Conservation (phyloP, 2,113 vertebrate species). For the Burhinus bistriatus region DNA sequence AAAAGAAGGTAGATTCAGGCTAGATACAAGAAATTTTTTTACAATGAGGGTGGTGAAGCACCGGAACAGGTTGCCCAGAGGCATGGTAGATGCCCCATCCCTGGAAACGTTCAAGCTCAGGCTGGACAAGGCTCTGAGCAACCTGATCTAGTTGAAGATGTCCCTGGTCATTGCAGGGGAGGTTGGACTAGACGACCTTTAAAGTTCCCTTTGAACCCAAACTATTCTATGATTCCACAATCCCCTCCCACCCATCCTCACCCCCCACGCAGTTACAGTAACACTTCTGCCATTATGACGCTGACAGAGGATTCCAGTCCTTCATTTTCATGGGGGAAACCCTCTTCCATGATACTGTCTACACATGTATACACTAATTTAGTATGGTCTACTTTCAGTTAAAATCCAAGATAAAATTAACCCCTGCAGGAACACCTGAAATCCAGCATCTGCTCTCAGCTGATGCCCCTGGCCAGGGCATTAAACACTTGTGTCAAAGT, state of each 20-base stretch:
- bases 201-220: neutral
- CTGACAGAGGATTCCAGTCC: neutral
- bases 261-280: neutral
- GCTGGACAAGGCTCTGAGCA: neutral
- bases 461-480: neutral
- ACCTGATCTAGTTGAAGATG: neutral
- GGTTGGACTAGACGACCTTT: neutral
- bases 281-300: neutral
- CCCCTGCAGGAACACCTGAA: neutral
- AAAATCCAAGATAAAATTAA: neutral
- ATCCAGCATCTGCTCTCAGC: neutral
- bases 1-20: neutral
- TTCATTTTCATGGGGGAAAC: neutral
- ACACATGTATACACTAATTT: neutral
- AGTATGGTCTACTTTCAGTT: neutral
- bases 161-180: neutral
- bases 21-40: neutral
- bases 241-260: neutral
- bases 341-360: neutral
- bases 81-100: neutral
- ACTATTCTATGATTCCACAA: neutral
- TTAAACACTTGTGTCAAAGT: neutral
- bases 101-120: neutral
- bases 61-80: neutral
- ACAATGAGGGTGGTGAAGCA: neutral